Base-by-base conservation (phyloP, 2,888 invertebrate species). In the Agrotis exclamationis region DNA sequence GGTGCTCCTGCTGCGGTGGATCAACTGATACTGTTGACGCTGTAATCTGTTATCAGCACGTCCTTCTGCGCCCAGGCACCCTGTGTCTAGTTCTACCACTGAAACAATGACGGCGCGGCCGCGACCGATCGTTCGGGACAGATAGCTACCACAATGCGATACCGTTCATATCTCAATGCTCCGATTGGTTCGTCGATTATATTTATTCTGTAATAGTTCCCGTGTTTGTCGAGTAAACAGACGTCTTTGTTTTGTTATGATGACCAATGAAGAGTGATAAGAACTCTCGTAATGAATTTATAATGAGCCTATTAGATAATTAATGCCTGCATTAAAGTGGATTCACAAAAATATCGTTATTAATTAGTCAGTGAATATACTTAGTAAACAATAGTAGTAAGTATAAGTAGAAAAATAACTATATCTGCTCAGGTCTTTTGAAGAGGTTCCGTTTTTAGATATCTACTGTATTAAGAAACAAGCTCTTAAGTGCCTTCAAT, bases 21-120 rank as follows among this genome's bases (percentile, higher is more conserved):
- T 91, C 89, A 93, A 93, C 87, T 92, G 92, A 91, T 93, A 96
- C 95, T 95, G 89, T 80, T 85, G 90, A 90, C 89, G 86, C 87
- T 87, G 86, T 93, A 94, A 95, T 95, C 95, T 95, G 91, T 95
- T 96, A 96, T 96, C 96, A 95, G 87, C 85, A 75, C 73, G 83
- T 83, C 89, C 82, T 90, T 92, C 90, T 91, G 86, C 45, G 86
- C 48, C 81, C 80, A 86, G 87, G 89, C 91, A 90, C 87, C 88
- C 88, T 84, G 84, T 91, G 88, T 89, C 90, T 88, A 89, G 85
- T 77, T 69, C 64, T 54, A 70, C 80, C 81, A 84, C 83, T 82
- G 88, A 95, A 92, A 94, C 94, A 94, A 95, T 93, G 89, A 85
- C 83, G 82, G 80, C 85, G 85, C 86, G 85, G 87, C 47, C 85